Percentiles rank a stretch among this genome's conserved stretches.
phyloP scores from a whole-genome alignment of 1,140 invertebrate genomes.

The Ylistrum balloti region DNA sequence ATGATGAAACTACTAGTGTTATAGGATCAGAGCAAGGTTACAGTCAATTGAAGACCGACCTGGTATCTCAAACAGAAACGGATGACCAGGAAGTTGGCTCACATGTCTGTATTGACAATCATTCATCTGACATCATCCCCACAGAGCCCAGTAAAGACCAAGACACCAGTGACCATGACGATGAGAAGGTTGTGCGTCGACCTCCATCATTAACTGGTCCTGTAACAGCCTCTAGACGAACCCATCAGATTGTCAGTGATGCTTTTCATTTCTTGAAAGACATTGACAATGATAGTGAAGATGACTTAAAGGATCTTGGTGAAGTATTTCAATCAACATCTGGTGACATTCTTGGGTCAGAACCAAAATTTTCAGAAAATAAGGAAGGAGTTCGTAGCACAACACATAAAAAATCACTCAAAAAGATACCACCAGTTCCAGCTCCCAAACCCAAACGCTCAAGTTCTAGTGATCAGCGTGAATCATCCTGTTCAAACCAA shows the following conservation, averaged over 20 bases:
- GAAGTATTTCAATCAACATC: background rate
- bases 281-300: conserved; percentile 29
- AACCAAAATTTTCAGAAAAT: background rate
- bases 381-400: background rate
- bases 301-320: background rate
- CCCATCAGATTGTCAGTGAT: conserved; percentile 63
- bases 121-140: background rate
- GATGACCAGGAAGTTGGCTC: too few species aligned
- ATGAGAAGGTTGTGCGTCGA: conserved; percentile 58
- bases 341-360: background rate
- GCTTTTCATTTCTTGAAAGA: conserved; percentile 61
- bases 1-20: background rate
- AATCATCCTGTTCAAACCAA: background rate
- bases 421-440: background rate
- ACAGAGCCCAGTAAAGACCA: background rate
- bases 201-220: conserved; percentile 16
- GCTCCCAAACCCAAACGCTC: background rate
- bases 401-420: background rate
- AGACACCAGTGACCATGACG: conserved; percentile 41
- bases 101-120: background rate
- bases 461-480: background rate
- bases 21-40: background rate
- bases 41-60: background rate
- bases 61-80: background rate
- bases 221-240: conserved; percentile 44